These are phyloP conservation scores for Pogona vitticeps DNA, from an alignment of 2,113 vertebrate species.

Conservation along the genomic window DNA sequence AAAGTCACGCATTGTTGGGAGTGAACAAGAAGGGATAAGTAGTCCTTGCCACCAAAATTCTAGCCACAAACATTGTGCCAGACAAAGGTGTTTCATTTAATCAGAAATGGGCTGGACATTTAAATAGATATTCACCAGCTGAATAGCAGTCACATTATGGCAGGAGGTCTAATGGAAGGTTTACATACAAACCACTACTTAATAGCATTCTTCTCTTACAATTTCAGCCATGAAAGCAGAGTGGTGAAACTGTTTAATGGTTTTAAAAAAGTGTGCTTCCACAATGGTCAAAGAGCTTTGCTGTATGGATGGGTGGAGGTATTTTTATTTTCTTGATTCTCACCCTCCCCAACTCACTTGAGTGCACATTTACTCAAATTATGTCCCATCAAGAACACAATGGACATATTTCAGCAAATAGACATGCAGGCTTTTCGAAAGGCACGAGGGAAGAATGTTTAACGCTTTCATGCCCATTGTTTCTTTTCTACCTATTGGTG, in stretches of 20 bases:
- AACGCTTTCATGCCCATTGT: not conserved
- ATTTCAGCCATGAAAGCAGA: not conserved
- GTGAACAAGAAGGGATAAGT: slow-evolving; percentile 63
- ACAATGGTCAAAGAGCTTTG: slow-evolving; percentile 3
- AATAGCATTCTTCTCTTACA: not conserved
- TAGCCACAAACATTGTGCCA: slow-evolving; percentile 59
- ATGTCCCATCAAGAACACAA: not conserved
- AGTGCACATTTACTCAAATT: not conserved
- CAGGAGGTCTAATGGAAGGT: slow-evolving; percentile 13
- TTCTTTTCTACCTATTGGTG: not conserved
- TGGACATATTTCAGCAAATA: not conserved
- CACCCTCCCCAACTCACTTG: not conserved
- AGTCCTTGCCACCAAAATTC: slow-evolving; percentile 47
- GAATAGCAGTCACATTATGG: slow-evolving; percentile 13
- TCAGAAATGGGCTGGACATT: slow-evolving; percentile 54
- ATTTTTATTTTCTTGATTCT: not conserved
- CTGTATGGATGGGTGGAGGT: not conserved
- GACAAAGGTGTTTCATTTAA: slow-evolving; percentile 58
- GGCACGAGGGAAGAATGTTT: not conserved
- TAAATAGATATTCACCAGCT: slow-evolving; percentile 36
- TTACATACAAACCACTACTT: not conserved
- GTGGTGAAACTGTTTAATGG: not conserved
- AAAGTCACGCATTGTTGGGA: slow-evolving; percentile 45
- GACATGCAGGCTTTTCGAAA: not conserved
- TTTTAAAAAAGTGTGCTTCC: slow-evolving; percentile 18